Evolutionary conservation across 1,140 invertebrate species (phyloP).

Genomic region (Papilio aristodemus): DNA sequence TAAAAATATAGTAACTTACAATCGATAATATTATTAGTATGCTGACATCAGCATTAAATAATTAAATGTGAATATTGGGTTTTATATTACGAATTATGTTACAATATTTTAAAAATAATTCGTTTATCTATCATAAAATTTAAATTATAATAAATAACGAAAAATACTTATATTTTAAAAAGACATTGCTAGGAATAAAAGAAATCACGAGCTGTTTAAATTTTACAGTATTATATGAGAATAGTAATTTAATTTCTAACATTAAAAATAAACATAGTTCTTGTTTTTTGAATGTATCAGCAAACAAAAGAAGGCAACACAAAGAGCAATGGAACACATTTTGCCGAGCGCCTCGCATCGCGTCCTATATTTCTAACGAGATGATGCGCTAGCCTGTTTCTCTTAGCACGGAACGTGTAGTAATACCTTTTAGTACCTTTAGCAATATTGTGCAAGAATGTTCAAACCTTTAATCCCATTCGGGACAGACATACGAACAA

Average conservation of each 20-base stretch:
- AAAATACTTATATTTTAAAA: too few species aligned
- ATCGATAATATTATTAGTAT: too few species aligned
- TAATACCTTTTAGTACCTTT: conserved; percentile 20
- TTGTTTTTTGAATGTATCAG: conserved; percentile 59
- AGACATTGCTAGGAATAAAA: too few species aligned
- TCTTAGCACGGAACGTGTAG: conserved; percentile 33
- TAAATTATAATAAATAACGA: too few species aligned
- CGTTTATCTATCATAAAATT: too few species aligned
- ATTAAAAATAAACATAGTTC: conserved; percentile 34
- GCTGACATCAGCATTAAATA: too few species aligned
- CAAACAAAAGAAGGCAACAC: conserved; percentile 68
- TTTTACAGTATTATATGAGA: too few species aligned
- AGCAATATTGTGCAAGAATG: background rate
- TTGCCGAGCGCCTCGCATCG: conserved; percentile 65
- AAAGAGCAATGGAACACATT: conserved; percentile 75
- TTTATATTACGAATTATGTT: too few species aligned
- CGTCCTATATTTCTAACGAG: conserved; percentile 73
- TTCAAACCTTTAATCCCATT: background rate
- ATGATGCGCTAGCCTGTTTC: conserved; percentile 65
- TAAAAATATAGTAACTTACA: too few species aligned
- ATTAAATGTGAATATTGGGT: too few species aligned
- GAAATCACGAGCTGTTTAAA: too few species aligned
- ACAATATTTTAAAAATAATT: too few species aligned
- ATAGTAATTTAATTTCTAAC: background rate
- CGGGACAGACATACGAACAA: background rate